Evolutionary conservation across 2,797 vertebrate species (phyloP), one percentile per base, ranked within the genome.

Genomic region (Lagodon rhomboides): DNA sequence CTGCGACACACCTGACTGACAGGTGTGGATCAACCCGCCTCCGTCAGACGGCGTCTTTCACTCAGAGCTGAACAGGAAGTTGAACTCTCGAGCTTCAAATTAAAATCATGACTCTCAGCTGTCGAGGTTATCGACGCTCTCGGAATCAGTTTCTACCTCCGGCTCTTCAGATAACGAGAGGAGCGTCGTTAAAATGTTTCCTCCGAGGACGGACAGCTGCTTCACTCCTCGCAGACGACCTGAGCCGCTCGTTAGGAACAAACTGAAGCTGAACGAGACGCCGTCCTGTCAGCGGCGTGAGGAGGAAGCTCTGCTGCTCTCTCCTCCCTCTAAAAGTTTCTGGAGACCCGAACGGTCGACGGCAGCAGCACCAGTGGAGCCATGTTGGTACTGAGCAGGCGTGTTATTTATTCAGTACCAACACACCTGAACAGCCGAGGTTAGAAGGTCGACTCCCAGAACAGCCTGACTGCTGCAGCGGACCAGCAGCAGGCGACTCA

Each of bases 41-140:
- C 4, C 15, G 3, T 55, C 3, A 44, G 22, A 27, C 17, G 1
- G 22, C 8, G 38, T 20, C 20, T 25, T 23, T 18, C 5, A 34
- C 44, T 49, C 20, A 9, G 6, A 13, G 12, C 12, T 22, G 8
- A 47, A 47, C 51, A 47, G 49, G 50, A 64, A 44, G 18, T 22
- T n/a, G 18, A 44, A 34, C 27, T 12, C 9, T 9, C 3, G 5
- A 49, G 43, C 8, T 74, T 66, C 27, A 65, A 25, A 41, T 49
- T 66, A 74, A 75, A 75, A 68, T 23, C 47, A 22, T 23, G 55
- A 5, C 30, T 55, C 41, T 50, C 12, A 3, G 25, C 13, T 16
- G 25, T 47, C 1, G 0, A 38, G 38, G 20, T 55, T 56, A 25
- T 49, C 38, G 43, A 0, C 20, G 22, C 30, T 43, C 30, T 23